Conservation (phyloP, 2,888 invertebrate genomes). For the Eupelmus urozonus region DNA sequence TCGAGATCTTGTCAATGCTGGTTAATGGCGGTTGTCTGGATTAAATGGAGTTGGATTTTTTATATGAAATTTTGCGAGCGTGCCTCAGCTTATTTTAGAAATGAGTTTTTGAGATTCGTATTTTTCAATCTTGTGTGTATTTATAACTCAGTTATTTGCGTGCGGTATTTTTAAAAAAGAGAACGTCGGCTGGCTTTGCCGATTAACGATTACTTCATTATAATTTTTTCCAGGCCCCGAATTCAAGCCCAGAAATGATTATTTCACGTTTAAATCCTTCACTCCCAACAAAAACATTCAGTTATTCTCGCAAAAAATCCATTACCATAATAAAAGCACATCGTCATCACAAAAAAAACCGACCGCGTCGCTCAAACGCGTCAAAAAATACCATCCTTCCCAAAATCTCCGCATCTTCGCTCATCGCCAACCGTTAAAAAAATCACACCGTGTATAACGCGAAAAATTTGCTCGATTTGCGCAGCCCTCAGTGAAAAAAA, state of each 20-base stretch:
- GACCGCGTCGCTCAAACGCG: not conserved
- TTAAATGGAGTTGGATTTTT: constrained; percentile 1
- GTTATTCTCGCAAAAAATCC: constrained; percentile 38
- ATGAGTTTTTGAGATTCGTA: too few relatives aligned
- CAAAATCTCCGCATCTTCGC: not conserved
- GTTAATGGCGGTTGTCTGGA: not conserved
- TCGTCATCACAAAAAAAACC: constrained; percentile 24
- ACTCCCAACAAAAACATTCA: constrained; percentile 12
- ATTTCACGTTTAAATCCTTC: not conserved
- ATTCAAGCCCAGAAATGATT: not conserved
- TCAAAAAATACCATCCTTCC: not conserved
- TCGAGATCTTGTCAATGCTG: not conserved
- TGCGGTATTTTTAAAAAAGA: too few relatives aligned
- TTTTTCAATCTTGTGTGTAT: too few relatives aligned
- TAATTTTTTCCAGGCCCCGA: too few relatives aligned
- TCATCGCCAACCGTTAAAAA: too few relatives aligned
- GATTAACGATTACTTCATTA: too few relatives aligned
- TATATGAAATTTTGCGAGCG: not conserved
- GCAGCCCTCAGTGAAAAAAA: not conserved
- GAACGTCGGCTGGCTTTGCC: too few relatives aligned
- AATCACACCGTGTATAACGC: constrained; percentile 13
- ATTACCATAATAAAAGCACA: constrained; percentile 40
- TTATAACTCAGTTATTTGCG: too few relatives aligned
- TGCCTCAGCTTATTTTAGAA: too few relatives aligned
- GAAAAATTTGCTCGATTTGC: constrained; percentile 40